Percentiles rank a stretch among this genome's conserved stretches.
Conservation (phyloP, 2,797 vertebrate species). For the Poecilia picta region DNA sequence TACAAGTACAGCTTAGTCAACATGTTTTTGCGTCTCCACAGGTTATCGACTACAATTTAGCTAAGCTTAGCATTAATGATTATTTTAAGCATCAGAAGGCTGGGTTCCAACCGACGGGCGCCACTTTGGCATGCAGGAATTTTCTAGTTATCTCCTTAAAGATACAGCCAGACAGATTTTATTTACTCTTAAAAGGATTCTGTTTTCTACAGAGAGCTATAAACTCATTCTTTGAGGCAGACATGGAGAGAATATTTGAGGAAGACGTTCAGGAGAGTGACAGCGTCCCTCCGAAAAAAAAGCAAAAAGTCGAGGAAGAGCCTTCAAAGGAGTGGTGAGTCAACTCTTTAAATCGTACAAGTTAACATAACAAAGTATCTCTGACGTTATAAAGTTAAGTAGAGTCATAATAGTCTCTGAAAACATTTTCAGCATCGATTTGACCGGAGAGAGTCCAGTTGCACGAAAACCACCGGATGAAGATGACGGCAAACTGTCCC, state of each 20-base stretch:
- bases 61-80: no score
- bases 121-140: no score
- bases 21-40: no score
- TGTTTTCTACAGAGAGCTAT: constrained; percentile 82
- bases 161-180: no score
- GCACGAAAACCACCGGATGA: constrained; percentile 57
- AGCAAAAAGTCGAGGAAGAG: constrained; percentile 46
- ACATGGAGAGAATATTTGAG: constrained; percentile 78
- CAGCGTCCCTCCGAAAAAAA: constrained; percentile 52
- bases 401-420: neutral
- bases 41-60: no score
- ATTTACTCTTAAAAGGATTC: neutral
- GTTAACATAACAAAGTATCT: neutral
- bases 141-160: neutral
- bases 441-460: constrained; percentile 83
- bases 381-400: neutral
- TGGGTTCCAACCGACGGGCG: no score
- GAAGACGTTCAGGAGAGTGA: constrained; percentile 54
- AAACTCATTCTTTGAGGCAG: constrained; percentile 88
- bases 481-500: constrained; percentile 82
- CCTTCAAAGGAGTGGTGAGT: constrained; percentile 56
- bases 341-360: neutral
- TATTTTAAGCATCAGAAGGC: no score
- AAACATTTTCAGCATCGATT: constrained; percentile 84
- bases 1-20: no score